Evolutionary conservation across 1,140 invertebrate genomes (phyloP).

Genomic region (Drosophila bocki): DNA sequence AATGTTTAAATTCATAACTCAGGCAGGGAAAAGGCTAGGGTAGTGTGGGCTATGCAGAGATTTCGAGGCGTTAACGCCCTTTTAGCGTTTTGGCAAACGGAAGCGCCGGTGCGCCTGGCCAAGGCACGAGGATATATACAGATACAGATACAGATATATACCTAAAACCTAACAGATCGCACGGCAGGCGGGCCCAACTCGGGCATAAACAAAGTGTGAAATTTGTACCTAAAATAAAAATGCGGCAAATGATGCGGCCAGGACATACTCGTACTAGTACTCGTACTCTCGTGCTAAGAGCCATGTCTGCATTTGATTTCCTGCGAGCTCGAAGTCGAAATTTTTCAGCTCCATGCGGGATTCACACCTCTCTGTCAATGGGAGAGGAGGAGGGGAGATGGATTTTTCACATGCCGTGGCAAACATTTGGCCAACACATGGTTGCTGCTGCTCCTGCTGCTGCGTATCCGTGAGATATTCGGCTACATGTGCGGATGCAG

Average conservation of each 20-base stretch:
- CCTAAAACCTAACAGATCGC: constrained; percentile 29
- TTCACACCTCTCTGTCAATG: constrained; percentile 42
- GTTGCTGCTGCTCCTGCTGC: constrained; percentile 29
- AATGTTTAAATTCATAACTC: constrained; percentile 42
- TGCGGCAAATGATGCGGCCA: constrained; percentile 60
- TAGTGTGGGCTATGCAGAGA: neutral
- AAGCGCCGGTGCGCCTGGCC: constrained; percentile 43
- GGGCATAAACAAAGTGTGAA: constrained; percentile 76
- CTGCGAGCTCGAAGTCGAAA: constrained; percentile 41
- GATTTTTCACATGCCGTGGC: constrained; percentile 81
- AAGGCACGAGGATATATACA: constrained; percentile 24
- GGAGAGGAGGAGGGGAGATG: constrained; percentile 21
- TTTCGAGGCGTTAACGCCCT: constrained; percentile 37
- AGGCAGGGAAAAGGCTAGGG: neutral
- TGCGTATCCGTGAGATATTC: constrained; percentile 65
- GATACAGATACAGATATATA: neutral
- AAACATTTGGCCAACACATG: constrained; percentile 83
- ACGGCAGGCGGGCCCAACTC: constrained; percentile 52
- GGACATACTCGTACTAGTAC: constrained; percentile 20
- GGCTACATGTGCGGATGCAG: constrained; percentile 15
- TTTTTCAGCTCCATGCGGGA: constrained; percentile 59
- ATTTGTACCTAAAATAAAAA: constrained; percentile 82
- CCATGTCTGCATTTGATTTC: constrained; percentile 79
- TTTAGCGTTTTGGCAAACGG: constrained; percentile 21
- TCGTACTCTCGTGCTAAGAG: neutral